Percentiles rank a stretch among this genome's conserved stretches.
These are phyloP conservation scores for Numida meleagris DNA, from an alignment of 2,113 vertebrate species.

Conservation along the genomic window DNA sequence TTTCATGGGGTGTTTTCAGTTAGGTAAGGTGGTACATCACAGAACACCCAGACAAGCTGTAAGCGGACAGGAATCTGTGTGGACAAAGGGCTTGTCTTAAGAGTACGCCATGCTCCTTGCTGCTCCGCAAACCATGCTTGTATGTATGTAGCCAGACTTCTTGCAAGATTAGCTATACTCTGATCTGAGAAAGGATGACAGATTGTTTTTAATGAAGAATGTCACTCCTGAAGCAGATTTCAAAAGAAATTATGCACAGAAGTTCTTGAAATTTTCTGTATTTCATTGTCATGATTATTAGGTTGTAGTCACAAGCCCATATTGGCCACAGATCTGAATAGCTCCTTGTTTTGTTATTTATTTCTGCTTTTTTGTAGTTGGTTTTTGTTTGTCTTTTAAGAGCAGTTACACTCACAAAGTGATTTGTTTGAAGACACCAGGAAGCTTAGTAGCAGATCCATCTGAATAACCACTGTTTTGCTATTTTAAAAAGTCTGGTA, in stretches of 20 bases:
- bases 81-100: neutral
- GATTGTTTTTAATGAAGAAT: neutral
- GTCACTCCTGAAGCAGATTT: neutral
- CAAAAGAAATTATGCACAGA: neutral
- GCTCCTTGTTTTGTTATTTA: neutral
- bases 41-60: neutral
- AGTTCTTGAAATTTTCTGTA: neutral
- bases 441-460: neutral
- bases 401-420: neutral
- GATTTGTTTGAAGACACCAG: neutral
- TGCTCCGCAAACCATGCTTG: neutral
- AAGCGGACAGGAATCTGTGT: fast-evolving
- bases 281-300: neutral
- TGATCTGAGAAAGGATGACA: neutral
- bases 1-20: neutral
- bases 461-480: neutral
- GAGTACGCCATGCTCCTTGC: fast-evolving
- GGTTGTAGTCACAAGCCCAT: neutral
- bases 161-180: neutral
- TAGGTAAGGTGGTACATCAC: neutral
- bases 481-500: neutral
- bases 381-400: neutral
- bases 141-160: neutral
- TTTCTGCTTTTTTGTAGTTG: neutral
- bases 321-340: neutral